phyloP scores from a whole-genome alignment of 2,888 invertebrate species.

The Apomyelois bistriatella region DNA sequence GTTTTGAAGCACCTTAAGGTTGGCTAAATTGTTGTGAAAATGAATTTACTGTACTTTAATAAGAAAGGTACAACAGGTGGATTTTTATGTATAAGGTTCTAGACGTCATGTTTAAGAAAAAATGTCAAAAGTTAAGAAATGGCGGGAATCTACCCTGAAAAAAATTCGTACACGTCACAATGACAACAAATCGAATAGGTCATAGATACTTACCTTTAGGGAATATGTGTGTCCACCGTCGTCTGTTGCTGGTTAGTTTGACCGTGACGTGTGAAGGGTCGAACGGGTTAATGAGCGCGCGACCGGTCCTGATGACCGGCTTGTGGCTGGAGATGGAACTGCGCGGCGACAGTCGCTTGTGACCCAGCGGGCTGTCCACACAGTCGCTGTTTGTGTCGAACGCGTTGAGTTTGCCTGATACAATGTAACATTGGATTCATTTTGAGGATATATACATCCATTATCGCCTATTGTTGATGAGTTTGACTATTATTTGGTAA shows the following conservation, averaged over 20 bases:
- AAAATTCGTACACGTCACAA: too few species aligned
- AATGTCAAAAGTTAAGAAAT: too few species aligned
- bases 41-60: too few species aligned
- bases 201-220: slow-evolving; percentile 91
- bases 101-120: too few species aligned
- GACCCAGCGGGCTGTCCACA: slow-evolving; percentile 53
- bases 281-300: slow-evolving; percentile 97
- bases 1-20: too few species aligned
- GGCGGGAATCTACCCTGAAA: too few species aligned
- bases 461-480: slow-evolving; percentile 95
- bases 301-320: slow-evolving; percentile 84
- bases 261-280: slow-evolving; percentile 98
- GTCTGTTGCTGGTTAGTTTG: slow-evolving; percentile 95
- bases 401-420: slow-evolving; percentile 46
- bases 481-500: slow-evolving; percentile 96
- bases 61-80: too few species aligned
- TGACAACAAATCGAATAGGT: too few species aligned
- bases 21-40: too few species aligned
- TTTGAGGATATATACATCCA: slow-evolving; percentile 99
- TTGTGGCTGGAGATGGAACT: slow-evolving; percentile 65
- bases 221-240: slow-evolving; percentile 99
- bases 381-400: slow-evolving; percentile 57
- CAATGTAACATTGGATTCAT: slow-evolving; percentile 55
- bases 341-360: slow-evolving; percentile 56
- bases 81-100: too few species aligned